A percentile compares a stretch with the other conserved stretches of the same genome.
Conservation (phyloP, 2,113 vertebrate genomes). For the Daubentonia madagascariensis region DNA sequence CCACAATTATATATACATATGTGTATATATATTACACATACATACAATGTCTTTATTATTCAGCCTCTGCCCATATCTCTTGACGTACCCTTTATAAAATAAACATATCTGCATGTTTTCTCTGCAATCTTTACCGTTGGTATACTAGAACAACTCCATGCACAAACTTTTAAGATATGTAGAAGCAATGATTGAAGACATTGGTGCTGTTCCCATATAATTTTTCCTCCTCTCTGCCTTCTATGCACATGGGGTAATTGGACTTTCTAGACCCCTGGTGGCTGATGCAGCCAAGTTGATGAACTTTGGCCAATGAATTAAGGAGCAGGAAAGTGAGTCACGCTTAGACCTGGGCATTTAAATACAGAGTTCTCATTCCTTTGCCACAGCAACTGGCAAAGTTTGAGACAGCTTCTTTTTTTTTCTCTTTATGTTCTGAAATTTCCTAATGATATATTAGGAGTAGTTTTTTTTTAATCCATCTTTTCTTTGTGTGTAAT, state of each 20-base stretch:
- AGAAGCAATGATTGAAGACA: neutral
- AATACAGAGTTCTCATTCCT: neutral
- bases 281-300: neutral
- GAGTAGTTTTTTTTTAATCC: neutral
- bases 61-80: neutral
- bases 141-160: neutral
- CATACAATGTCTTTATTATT: neutral
- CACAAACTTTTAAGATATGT: neutral
- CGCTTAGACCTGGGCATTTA: neutral
- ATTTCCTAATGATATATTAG: neutral
- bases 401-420: neutral
- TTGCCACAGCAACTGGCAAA: neutral
- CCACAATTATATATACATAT: neutral
- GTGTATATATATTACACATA: neutral
- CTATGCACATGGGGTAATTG: rapidly evolving
- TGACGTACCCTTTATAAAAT: neutral
- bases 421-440: neutral
- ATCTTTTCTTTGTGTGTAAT: neutral
- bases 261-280: neutral
- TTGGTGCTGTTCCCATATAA: neutral
- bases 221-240: neutral
- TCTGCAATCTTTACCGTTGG: neutral
- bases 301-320: neutral
- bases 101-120: neutral
- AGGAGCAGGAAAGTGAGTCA: neutral